Conservation (phyloP, 2,888 invertebrate species). For the Acanthosepion lycidas region DNA sequence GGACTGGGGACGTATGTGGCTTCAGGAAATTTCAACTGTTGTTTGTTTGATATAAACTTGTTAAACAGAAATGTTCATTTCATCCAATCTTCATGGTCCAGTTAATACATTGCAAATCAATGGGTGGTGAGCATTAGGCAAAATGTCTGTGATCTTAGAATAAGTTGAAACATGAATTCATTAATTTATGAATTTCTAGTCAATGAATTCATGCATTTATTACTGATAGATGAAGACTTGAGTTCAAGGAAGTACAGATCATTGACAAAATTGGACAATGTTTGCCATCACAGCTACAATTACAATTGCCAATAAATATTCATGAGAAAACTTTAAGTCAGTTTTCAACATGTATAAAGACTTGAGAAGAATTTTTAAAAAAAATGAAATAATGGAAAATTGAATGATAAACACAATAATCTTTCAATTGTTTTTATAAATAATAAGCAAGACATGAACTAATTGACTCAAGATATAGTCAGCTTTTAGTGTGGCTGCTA, state of each 20-base stretch:
- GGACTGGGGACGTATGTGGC: too few species aligned
- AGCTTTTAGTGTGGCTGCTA: too few species aligned
- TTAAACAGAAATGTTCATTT: background rate
- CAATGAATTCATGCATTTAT: background rate
- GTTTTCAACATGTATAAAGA: too few species aligned
- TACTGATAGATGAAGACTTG: background rate
- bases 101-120: background rate
- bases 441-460: too few species aligned
- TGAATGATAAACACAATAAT: too few species aligned
- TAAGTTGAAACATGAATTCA: background rate
- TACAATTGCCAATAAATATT: background rate
- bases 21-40: background rate
- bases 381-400: too few species aligned
- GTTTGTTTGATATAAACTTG: background rate
- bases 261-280: background rate
- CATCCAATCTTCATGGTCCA: background rate
- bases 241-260: background rate
- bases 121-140: background rate
- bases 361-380: too few species aligned
- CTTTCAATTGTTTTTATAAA: too few species aligned
- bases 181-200: background rate
- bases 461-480: too few species aligned
- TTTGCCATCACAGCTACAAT: background rate
- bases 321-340: background rate
- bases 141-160: background rate